Evolutionary conservation across 1,140 invertebrate genomes (phyloP).

Genomic region (Drosophila lowei): DNA sequence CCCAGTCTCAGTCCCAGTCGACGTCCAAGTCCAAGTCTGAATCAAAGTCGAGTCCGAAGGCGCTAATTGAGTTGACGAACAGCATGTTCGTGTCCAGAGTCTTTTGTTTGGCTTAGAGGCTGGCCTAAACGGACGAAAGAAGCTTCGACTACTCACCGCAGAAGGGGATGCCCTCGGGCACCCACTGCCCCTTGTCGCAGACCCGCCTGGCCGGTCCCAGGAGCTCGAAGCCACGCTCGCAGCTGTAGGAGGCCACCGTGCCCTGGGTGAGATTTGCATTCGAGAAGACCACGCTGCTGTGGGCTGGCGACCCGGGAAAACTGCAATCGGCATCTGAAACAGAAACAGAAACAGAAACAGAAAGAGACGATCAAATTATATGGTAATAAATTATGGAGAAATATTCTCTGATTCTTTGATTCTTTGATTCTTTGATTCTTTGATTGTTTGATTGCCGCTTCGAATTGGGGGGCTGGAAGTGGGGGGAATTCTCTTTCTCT

Average conservation of each 20-base stretch:
- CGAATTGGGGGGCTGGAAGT: no score
- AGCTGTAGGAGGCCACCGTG: conserved; percentile 92
- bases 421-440: no score
- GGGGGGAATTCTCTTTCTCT: no score
- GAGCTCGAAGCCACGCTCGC: conserved; percentile 95
- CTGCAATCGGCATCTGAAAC: conserved; percentile 85
- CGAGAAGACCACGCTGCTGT: conserved; percentile 91
- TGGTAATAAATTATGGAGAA: conserved; percentile 25
- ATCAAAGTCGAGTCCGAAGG: conserved; percentile 32
- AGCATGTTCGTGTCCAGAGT: conserved; percentile 70
- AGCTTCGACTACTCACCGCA: conserved; percentile 90
- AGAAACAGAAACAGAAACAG: not conserved
- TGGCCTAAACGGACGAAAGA: not conserved
- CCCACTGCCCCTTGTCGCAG: conserved; percentile 92
- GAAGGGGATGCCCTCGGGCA: conserved; percentile 96
- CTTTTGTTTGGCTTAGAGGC: conserved; percentile 57
- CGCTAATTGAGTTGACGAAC: conserved; percentile 56
- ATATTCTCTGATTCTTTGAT: conserved; percentile 1
- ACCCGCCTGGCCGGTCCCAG: conserved; percentile 92
- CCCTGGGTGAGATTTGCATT: conserved; percentile 87
- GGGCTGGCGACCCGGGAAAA: conserved; percentile 96
- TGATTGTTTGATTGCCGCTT: conserved; percentile 5
- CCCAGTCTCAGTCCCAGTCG: conserved; percentile 1
- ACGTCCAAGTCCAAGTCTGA: conserved; percentile 36
- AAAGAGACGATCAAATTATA: conserved; percentile 8